Conservation (phyloP, 2,113 vertebrate species). For the Sylvia atricapilla region DNA sequence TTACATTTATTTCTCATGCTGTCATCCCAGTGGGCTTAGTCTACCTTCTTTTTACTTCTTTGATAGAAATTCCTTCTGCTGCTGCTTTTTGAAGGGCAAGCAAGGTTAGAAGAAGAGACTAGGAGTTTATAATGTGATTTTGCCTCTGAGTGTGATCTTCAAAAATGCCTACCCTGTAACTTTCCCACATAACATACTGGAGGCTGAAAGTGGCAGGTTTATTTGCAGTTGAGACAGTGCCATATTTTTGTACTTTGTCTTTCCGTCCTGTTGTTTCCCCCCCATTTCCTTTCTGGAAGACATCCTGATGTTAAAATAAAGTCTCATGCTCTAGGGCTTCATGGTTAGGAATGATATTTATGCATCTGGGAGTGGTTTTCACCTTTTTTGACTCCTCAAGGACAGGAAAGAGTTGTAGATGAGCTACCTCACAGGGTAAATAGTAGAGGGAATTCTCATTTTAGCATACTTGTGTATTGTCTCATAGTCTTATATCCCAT, state of each 20-base stretch:
- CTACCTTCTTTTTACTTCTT: not conserved
- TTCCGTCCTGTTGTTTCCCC: not conserved
- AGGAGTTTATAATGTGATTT: not conserved
- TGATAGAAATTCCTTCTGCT: not conserved
- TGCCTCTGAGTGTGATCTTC: not conserved
- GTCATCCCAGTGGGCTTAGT: not conserved
- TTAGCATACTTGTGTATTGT: not conserved
- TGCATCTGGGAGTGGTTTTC: not conserved
- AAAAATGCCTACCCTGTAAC: not conserved
- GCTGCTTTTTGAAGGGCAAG: not conserved
- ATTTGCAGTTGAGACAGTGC: not conserved
- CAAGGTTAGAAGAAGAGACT: not conserved
- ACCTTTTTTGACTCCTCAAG: not conserved
- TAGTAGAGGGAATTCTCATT: not conserved
- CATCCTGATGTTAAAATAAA: not conserved
- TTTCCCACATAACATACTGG: not conserved
- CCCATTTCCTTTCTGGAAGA: constrained; percentile 13
- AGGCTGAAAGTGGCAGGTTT: not conserved
- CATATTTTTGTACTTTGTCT: not conserved
- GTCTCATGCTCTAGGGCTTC: not conserved
- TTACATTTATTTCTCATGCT: not conserved
- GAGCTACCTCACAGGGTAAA: not conserved
- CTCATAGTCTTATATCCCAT: not conserved
- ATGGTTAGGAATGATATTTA: not conserved
- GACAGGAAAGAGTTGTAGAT: not conserved